Evolutionary conservation across 1,140 invertebrate species (phyloP), one percentile per base, ranked within the genome.

Genomic region (Eulimnadia texana): DNA sequence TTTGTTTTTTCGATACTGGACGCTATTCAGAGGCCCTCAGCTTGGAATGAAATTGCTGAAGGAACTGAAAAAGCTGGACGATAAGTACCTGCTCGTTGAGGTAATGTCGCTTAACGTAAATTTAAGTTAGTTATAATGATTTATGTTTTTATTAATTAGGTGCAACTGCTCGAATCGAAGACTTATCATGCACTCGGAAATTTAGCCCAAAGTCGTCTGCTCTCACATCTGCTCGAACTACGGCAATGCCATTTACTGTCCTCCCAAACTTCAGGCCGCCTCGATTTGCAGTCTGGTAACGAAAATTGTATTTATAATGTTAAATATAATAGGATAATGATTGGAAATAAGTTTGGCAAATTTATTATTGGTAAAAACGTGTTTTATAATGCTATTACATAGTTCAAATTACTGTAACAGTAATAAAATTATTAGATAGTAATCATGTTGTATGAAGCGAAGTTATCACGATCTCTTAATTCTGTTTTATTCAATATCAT

Each of bases 201-300:
- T 77, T 78, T 98, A 67, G 91, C 93, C 13, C 98, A 97, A 78
- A 91, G 95, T 9, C 82, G 94, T 67, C 96, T 56, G 93, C 96
- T 2, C 77, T 99, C 20, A 99, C 96, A 6, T 97, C 94, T 64
- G 96, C 95, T 3, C 81, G 97, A 67, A 99, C 97, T 6, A 99
- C 96, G 62, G 97, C 97, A 99, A 99, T 78, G 90, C 93, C 10
- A 98, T 99, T 67, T 99, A 99, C 74, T 97, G 94, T 76, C 93
- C 95, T 64, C 97, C 96, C 0, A 95, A 94, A 78, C 85, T 98
- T 76, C 95, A 98, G 76, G 93, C 93, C 16, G 85, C 93, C 77
- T 99, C 16, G 97, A 99, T 78, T 77, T 98, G 51, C 95, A 99
- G 72, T 98, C 96, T 29, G 96, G 1, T 47, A n/a, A 54, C n/a